Evolutionary conservation across 2,888 invertebrate species (phyloP), one percentile per base, ranked within the genome.

Genomic region (Ormia ochracea): DNA sequence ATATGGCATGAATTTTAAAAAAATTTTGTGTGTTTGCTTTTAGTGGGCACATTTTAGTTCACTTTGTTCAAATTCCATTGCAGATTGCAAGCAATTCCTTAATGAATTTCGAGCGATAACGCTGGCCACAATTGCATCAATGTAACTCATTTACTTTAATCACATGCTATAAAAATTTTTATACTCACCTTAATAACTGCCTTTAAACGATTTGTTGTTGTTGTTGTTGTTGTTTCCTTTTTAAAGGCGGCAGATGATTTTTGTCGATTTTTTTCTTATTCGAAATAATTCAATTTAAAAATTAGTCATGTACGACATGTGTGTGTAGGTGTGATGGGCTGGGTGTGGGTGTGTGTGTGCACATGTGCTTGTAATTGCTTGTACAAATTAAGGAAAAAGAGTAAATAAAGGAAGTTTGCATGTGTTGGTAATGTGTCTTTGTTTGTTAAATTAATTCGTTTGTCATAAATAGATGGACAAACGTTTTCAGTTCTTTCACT

Each of bases 241-340:
- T 17, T 54, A 1, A 43, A 54, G 4, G 52, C 70, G 28, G 56
- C 45, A 41, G 41, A 45, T 56, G 56, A 33, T 56, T 50, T 59
- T 48, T 41, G 41, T 72, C 9, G 26, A 9, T 45, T 48, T 41
- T 43, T 41, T 33, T 43, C 31, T 52, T 19, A 5, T 21, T 43
- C 23, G 28, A 38, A 66, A 41, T 68, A 59, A 74, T 68, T 59
- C 36, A 69, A 76, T 76, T 76, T 61, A 74, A 61, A 50, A 68
- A 54, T 45, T 43, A 26, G 31, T 17, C 38, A 45, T 28, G 14
- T 14, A 59, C 38, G 28, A 68, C n/a, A n/a, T n/a, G n/a, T n/a
- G n/a, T n/a, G n/a, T n/a, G n/a, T n/a, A n/a, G n/a, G n/a, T n/a
- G n/a, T n/a, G n/a, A n/a, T n/a, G n/a, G n/a, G n/a, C n/a, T n/a